phyloP scores from a whole-genome alignment of 2,113 vertebrate species.

The Gobius niger region DNA sequence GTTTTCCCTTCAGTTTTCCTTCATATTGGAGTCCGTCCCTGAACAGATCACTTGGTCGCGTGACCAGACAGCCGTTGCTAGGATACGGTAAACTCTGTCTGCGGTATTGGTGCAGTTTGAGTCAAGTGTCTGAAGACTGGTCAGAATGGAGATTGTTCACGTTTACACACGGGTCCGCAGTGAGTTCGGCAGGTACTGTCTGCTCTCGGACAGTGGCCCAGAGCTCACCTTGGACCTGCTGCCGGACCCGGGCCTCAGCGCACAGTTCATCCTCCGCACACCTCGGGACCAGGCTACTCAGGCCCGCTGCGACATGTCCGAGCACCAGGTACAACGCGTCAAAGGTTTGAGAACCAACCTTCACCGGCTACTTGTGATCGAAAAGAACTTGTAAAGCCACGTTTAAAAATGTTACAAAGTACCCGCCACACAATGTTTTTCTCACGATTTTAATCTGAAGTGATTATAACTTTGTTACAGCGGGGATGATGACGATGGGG shows the following conservation, averaged over 20 bases:
- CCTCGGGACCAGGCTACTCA: constrained; percentile 79
- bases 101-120: neutral
- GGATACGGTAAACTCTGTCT: constrained; percentile 17
- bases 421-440: no score
- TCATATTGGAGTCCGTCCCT: no score
- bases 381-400: no score
- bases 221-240: constrained; percentile 81
- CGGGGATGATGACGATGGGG: no score
- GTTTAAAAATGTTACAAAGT: no score
- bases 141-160: constrained; percentile 84
- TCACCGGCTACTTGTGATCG: no score
- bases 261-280: constrained; percentile 73
- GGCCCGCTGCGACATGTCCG: constrained; percentile 79
- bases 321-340: constrained; percentile 81
- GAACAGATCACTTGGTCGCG: no score
- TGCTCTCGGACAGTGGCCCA: constrained; percentile 80
- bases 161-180: constrained; percentile 84
- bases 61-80: constrained; percentile 23
- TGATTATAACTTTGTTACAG: no score
- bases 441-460: no score
- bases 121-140: neutral
- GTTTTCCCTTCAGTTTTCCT: no score
- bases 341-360: no score
- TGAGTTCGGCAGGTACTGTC: constrained; percentile 87
- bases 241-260: constrained; percentile 76